Conservation (phyloP, 2,797 vertebrate genomes). For the Pangasius sanitwongsei region DNA sequence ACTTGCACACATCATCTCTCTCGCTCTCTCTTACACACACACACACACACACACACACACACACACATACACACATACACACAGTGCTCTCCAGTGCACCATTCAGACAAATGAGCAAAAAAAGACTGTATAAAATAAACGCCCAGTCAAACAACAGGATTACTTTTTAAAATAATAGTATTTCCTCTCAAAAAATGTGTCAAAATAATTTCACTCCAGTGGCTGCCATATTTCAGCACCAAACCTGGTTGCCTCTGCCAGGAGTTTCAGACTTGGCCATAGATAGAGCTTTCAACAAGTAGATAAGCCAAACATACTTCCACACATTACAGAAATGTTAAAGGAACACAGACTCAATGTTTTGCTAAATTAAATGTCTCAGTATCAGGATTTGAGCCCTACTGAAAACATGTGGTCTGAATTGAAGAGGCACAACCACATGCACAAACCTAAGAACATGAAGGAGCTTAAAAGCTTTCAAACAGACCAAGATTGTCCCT, state of each 20-base stretch:
- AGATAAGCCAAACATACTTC: conserved; percentile 8
- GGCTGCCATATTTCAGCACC: background rate
- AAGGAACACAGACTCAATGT: background rate
- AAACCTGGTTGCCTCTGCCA: conserved; percentile 4
- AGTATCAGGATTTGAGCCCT: background rate
- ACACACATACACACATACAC: background rate
- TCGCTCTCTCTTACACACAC: background rate
- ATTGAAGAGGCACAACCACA: background rate
- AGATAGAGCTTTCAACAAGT: conserved; percentile 20
- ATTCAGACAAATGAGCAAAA: conserved; percentile 1
- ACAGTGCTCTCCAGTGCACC: background rate
- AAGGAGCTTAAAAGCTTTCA: background rate
- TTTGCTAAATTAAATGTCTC: background rate
- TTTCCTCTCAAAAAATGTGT: background rate
- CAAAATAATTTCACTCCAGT: background rate
- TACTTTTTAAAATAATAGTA: background rate
- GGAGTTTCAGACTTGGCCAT: background rate
- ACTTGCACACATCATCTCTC: conserved; percentile 25
- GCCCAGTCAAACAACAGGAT: background rate
- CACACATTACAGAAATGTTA: background rate
- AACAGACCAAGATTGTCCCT: background rate
- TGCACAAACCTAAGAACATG: background rate
- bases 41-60: conserved; percentile 27
- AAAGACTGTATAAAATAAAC: background rate
- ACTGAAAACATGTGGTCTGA: background rate